phyloP scores from a whole-genome alignment of 2,113 vertebrate species.

The Campylorhamphus procurvoides region DNA sequence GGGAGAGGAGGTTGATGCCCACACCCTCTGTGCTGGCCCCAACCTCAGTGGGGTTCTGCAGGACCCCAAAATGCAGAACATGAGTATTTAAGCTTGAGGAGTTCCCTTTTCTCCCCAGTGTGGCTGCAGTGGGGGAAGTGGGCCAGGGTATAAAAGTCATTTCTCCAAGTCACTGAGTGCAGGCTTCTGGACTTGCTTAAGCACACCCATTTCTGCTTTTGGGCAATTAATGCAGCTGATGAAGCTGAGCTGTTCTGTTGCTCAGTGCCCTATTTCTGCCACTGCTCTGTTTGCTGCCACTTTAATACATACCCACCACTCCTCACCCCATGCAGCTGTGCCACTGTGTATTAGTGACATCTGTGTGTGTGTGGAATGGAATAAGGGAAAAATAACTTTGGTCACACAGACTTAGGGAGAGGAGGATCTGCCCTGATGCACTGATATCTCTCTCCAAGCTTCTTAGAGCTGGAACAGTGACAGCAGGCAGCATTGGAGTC shows the following conservation, averaged over 20 bases:
- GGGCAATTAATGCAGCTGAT: not conserved
- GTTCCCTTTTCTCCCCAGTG: not conserved
- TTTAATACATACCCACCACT: not conserved
- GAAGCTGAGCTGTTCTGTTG: not conserved
- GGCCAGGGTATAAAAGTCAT: not conserved
- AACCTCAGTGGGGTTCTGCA: not conserved
- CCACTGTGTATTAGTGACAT: not conserved
- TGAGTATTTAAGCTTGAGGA: not conserved
- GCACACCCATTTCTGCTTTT: not conserved
- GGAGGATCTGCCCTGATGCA: not conserved
- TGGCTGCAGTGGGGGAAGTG: not conserved
- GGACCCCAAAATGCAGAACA: not conserved
- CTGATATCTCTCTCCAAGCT: not conserved
- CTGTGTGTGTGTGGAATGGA: not conserved
- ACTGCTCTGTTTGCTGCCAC: not conserved
- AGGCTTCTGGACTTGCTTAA: not conserved
- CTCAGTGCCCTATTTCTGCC: not conserved
- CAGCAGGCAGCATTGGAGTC: not conserved
- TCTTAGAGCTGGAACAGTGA: not conserved
- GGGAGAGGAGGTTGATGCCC: not conserved
- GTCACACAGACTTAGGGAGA: not conserved
- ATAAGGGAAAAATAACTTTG: not conserved
- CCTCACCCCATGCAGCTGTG: not conserved
- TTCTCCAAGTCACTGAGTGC: not conserved
- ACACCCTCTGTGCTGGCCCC: not conserved